These are phyloP conservation scores for Thymelicus lineola DNA, from an alignment of 2,888 invertebrate genomes.

Conservation along the genomic window DNA sequence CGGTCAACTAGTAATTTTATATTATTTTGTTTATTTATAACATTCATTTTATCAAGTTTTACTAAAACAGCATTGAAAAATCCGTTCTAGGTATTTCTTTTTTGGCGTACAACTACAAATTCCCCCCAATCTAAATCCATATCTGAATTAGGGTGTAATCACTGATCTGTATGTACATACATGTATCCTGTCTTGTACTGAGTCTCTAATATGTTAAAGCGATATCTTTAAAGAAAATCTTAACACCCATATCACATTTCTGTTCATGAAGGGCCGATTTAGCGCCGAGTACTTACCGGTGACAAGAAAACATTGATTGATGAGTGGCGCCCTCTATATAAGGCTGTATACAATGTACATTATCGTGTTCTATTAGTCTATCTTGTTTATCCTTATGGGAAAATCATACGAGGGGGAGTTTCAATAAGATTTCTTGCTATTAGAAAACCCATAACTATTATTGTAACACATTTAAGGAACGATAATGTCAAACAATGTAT, in stretches of 20 bases:
- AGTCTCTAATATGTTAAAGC: too few species aligned
- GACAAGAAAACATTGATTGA: conserved; percentile 29
- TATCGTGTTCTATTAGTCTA: conserved; percentile 14
- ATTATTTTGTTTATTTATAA: too few species aligned
- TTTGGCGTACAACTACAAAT: too few species aligned
- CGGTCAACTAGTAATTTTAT: too few species aligned
- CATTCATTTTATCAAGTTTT: too few species aligned
- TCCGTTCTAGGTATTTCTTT: too few species aligned
- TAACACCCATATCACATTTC: neutral
- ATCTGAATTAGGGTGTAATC: too few species aligned
- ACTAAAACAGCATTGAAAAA: too few species aligned
- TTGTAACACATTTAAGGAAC: neutral
- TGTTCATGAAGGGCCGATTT: neutral
- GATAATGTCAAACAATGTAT: too few species aligned
- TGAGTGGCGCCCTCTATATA: neutral
- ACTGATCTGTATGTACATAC: too few species aligned
- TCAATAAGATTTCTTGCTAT: neutral
- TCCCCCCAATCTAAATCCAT: too few species aligned
- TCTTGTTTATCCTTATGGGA: conserved; percentile 14
- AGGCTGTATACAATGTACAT: neutral
- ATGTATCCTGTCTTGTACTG: too few species aligned
- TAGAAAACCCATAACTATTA: neutral
- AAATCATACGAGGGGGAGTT: conserved; percentile 2
- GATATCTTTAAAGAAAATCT: neutral
- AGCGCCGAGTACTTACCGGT: neutral